Evolutionary conservation across 2,113 vertebrate genomes (phyloP), one percentile per base, ranked within the genome.

Genomic region (Daphoenositta chrysoptera): DNA sequence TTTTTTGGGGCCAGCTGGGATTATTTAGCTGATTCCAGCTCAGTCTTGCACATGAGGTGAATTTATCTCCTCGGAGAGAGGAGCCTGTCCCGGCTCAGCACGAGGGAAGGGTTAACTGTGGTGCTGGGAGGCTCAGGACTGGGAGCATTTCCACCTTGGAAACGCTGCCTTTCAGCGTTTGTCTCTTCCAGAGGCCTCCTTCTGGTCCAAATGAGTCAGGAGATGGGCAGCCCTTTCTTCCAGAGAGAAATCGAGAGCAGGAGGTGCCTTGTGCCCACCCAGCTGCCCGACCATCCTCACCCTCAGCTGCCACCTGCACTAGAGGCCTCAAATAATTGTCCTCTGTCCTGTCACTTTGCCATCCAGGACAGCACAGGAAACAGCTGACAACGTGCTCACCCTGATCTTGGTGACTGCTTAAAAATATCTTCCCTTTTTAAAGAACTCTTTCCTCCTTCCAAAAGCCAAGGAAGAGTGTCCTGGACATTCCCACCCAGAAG

Each of bases 81-180:
- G 33, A 72, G 44, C 23, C 27, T 42, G 13, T 1, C 5, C 0
- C 0, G 5, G 31, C 27, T 37, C 7, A 15, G 66, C 54, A 12
- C 2, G 4, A 56, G 33, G 16, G 27, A 42, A 76, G n/a, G 6
- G 44, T 12, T 53, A 10, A n/a, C 22, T 19, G 4, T 1, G 3
- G 11, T 1, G 7, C n/a, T 9, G 8, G 33, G 33, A 53, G 44
- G 14, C 40, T 83, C 61, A 30, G n/a, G 33, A 51, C 37, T 44
- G 19, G 44, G 37, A 83, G 17, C 66, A 58, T 40, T 37, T 20
- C 72, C 23, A 3, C 18, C 0, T 11, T 72, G 61, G 11, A 40
- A 40, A 12, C 0, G 1, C 4, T 54, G 33, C 45, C 45, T 70
- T 54, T 13, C 56, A 54, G 1, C 9, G 23, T 7, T 9, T 58